phyloP scores from a whole-genome alignment of 2,113 vertebrate species.

The Poecilia latipinna region DNA sequence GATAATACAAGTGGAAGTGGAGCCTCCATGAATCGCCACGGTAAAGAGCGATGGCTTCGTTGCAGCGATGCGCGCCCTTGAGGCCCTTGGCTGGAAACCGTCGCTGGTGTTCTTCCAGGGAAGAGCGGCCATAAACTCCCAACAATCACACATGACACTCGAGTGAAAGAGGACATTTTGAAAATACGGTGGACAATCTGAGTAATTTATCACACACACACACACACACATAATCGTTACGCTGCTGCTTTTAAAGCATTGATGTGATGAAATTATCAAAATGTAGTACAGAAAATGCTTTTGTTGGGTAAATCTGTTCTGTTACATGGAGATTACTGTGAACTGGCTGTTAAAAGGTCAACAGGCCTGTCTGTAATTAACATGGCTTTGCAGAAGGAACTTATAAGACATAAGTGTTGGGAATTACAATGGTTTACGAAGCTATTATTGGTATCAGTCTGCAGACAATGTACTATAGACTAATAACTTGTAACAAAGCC shows the following conservation, averaged over 20 bases:
- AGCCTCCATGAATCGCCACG: constrained; percentile 68
- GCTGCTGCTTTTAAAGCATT: neutral
- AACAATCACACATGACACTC: constrained; percentile 41
- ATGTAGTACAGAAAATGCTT: constrained; percentile 13
- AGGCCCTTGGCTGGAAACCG: constrained; percentile 56
- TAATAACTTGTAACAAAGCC: neutral
- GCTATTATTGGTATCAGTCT: too few relatives aligned
- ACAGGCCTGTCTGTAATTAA: constrained; percentile 51
- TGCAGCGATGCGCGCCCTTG: constrained; percentile 61
- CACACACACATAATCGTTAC: neutral
- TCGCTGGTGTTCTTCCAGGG: constrained; percentile 29
- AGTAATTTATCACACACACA: neutral
- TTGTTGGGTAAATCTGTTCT: constrained; percentile 22
- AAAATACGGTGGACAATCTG: constrained; percentile 18
- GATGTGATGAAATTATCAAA: neutral
- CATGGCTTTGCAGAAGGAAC: constrained; percentile 18
- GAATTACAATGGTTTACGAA: neutral
- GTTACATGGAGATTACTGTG: constrained; percentile 44
- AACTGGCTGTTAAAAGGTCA: constrained; percentile 65
- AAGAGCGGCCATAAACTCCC: constrained; percentile 44
- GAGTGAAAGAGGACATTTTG: constrained; percentile 14
- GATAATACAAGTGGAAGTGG: constrained; percentile 82
- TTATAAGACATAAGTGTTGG: neutral
- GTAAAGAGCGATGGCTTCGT: constrained; percentile 66
- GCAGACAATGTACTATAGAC: too few relatives aligned